Conservation (phyloP, 1,140 invertebrate genomes). For the Lethrus apterus region DNA sequence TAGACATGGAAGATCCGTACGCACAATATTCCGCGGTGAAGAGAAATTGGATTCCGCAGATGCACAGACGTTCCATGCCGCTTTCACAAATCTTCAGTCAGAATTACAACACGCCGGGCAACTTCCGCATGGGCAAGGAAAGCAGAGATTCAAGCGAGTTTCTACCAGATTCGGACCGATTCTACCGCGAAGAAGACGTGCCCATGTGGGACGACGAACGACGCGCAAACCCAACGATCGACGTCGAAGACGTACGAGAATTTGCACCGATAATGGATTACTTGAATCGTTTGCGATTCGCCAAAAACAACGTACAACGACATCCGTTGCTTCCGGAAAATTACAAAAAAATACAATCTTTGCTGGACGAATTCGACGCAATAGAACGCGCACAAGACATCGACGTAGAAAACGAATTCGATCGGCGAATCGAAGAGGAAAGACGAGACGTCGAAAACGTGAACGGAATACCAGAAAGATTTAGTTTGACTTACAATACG, state of each 20-base stretch:
- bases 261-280: slow-evolving; percentile 18
- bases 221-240: too few species aligned
- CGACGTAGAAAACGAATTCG: slow-evolving; percentile 21
- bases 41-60: slow-evolving; percentile 32
- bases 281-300: slow-evolving; percentile 10
- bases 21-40: slow-evolving; percentile 29
- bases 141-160: slow-evolving; percentile 24
- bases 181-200: slow-evolving; percentile 13
- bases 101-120: slow-evolving; percentile 40
- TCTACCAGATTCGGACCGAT: slow-evolving; percentile 3
- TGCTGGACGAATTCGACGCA: slow-evolving; percentile 5
- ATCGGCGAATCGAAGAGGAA: slow-evolving; percentile 20
- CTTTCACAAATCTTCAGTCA: slow-evolving; percentile 19
- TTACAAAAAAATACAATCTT: neutral
- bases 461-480: slow-evolving; percentile 23
- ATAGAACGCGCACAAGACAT: slow-evolving; percentile 12
- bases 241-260: slow-evolving; percentile 15
- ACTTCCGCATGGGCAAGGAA: slow-evolving; percentile 39
- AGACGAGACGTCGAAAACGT: slow-evolving; percentile 1
- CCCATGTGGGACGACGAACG: too few species aligned
- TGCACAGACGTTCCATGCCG: slow-evolving; percentile 27
- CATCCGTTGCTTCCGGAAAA: neutral
- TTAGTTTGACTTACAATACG: slow-evolving; percentile 44
- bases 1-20: slow-evolving; percentile 35
- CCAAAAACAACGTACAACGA: neutral